Evolutionary conservation across 2,888 invertebrate species (phyloP), one percentile per base, ranked within the genome.

Genomic region (Limenitis arthemis): DNA sequence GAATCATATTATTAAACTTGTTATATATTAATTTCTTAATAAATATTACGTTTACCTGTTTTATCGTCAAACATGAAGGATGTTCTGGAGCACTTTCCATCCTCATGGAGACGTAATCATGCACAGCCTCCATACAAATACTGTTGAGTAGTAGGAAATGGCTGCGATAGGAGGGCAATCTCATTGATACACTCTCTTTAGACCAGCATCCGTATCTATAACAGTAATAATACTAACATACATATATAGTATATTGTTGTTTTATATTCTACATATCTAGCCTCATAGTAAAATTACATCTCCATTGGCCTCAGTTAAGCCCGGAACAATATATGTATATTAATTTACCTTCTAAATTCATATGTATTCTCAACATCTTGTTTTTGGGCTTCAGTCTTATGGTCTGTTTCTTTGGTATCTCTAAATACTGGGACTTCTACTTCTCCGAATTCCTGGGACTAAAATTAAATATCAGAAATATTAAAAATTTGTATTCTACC

Each of bases 101-200:
- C 40, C 97, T 85, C 88, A 97, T 91, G 55, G 91, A 85, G 40
- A 98, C 85, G 82, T 96, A 97, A 78, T 98, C 97, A 70, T 97
- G 94, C 57, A 96, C 92, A n/a, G 97, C 91, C 77, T 97, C 96
- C 68, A 98, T 81, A 29, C 96, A 94, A 47, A 97, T 91, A 47
- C 93, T 90, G 54, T 94, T 91, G 11, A 98, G 88, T 75, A 97
- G 95, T 48, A 97, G 88, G 82, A 96, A 98, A 56, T 93, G 90
- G 34, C 93, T 90, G 62, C 93, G 89, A 82, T 96, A 96, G 3
- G 95, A 94, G 0, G 97, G 98, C 59, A 98, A 84, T 54, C 90
- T 89, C 77, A 97, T 89, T n/a, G 90, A 86, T 54, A 88, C 80
- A 48, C 93, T 91, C 80, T 95, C 94, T 8, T 89, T 83, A 54